phyloP scores from a whole-genome alignment of 2,113 vertebrate species.

The Herpetotheres cachinnans region DNA sequence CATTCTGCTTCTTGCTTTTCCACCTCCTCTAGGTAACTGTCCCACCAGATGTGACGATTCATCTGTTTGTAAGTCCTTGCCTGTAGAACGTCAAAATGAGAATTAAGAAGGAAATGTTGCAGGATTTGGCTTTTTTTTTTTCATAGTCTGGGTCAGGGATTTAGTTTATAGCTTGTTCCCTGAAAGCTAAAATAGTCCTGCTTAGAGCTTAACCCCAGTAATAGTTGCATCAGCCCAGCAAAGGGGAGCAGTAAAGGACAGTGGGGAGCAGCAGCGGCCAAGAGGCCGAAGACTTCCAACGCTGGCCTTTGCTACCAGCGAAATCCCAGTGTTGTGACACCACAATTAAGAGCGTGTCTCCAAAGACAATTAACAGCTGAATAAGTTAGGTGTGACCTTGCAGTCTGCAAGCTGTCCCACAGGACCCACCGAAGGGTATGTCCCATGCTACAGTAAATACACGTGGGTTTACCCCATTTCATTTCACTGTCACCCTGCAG shows the following conservation, averaged over 20 bases:
- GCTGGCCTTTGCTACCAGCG: neutral
- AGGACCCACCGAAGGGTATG: neutral
- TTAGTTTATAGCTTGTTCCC: neutral
- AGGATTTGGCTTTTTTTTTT: neutral
- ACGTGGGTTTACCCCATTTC: neutral
- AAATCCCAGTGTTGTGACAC: neutral
- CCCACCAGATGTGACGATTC: neutral
- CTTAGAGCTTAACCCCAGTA: neutral
- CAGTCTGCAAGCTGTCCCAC: neutral
- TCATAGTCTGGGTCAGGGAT: neutral
- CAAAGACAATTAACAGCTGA: neutral
- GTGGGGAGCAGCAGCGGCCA: neutral
- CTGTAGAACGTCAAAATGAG: neutral
- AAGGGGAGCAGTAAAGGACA: neutral
- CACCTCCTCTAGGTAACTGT: neutral
- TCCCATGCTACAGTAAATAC: neutral
- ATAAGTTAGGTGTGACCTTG: neutral
- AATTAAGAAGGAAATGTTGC: neutral
- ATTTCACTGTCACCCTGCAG: neutral
- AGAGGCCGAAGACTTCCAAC: neutral
- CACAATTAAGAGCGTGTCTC: fast-evolving
- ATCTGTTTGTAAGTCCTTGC: neutral
- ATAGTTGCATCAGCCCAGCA: neutral
- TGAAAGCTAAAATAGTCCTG: neutral
- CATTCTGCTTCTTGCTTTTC: neutral